Evolutionary conservation across 1,140 invertebrate genomes (phyloP).

Genomic region (Euwallacea similis): DNA sequence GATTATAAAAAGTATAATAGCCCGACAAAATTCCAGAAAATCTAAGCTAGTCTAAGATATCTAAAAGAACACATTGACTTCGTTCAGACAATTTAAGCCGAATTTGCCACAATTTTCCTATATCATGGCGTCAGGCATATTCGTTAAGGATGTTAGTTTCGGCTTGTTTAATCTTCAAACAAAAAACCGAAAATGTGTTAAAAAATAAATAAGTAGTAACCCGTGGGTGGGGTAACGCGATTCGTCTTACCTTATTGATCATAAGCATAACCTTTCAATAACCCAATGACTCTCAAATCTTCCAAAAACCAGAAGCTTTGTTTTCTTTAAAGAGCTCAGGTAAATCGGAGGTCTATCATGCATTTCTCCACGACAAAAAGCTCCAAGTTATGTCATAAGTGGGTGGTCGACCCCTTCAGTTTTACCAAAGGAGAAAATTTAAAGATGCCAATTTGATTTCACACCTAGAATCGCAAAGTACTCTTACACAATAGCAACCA

Average conservation of each 20-base stretch:
- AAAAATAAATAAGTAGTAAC: constrained; percentile 8
- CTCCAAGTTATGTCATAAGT: background rate
- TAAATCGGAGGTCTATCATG: background rate
- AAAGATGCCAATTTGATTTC: constrained; percentile 10
- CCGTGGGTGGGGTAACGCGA: constrained; percentile 8
- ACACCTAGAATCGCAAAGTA: constrained; percentile 24
- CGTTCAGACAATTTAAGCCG: too few species aligned
- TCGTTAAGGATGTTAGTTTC: constrained; percentile 4
- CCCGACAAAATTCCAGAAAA: too few species aligned
- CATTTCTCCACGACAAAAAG: too few species aligned
- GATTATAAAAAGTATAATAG: too few species aligned
- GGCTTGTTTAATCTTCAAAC: constrained; percentile 9
- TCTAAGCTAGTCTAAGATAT: too few species aligned
- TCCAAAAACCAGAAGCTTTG: background rate
- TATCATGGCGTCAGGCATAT: constrained; percentile 11
- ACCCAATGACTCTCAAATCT: background rate
- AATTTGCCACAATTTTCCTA: too few species aligned
- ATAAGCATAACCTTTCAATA: constrained; percentile 18
- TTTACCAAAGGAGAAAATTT: background rate
- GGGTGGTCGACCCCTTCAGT: background rate
- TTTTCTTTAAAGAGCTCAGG: background rate
- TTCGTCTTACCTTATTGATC: constrained; percentile 24
- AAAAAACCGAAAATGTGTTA: constrained; percentile 23
- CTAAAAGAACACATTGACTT: too few species aligned
- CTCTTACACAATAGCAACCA: constrained; percentile 7